phyloP scores from a whole-genome alignment of 2,797 vertebrate genomes.

The Nyctibius grandis region DNA sequence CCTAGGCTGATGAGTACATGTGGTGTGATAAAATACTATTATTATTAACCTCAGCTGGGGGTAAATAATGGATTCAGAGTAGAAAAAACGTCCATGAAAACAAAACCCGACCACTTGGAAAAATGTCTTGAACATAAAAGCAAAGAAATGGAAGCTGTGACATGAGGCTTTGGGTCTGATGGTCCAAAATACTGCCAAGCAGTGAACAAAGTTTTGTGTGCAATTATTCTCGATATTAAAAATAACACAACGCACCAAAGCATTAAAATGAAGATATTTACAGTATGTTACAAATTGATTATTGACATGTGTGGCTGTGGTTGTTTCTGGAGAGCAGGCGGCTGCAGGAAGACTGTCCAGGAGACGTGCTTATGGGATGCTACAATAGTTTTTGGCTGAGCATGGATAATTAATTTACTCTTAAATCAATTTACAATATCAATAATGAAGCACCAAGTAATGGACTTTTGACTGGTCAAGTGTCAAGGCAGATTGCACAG shows the following conservation, averaged over 20 bases:
- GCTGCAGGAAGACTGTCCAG: not conserved
- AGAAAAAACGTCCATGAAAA: not conserved
- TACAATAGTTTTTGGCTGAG: not conserved
- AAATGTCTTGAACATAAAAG: not conserved
- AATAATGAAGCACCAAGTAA: constrained; percentile 70
- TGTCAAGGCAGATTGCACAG: not conserved
- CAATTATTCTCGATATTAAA: not conserved
- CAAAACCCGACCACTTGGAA: not conserved
- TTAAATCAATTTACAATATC: constrained; percentile 67
- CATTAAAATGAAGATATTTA: fast-evolving
- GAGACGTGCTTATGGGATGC: not conserved
- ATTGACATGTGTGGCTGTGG: no score
- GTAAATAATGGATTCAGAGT: not conserved
- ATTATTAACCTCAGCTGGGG: constrained; percentile 2
- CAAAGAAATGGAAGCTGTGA: not conserved
- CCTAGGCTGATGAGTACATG: not conserved
- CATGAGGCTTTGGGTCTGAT: not conserved
- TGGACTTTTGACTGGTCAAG: constrained; percentile 53
- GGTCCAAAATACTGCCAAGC: not conserved
- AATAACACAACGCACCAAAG: fast-evolving
- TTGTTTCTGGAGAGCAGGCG: not conserved
- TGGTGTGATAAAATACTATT: constrained; percentile 12
- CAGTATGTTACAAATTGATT: fast-evolving
- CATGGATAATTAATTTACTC: constrained; percentile 56
- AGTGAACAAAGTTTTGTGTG: not conserved